A percentile compares a stretch with the other conserved stretches of the same genome.
These are phyloP conservation scores for Zaprionus capensis DNA, from an alignment of 1,140 invertebrate species.

Conservation along the genomic window DNA sequence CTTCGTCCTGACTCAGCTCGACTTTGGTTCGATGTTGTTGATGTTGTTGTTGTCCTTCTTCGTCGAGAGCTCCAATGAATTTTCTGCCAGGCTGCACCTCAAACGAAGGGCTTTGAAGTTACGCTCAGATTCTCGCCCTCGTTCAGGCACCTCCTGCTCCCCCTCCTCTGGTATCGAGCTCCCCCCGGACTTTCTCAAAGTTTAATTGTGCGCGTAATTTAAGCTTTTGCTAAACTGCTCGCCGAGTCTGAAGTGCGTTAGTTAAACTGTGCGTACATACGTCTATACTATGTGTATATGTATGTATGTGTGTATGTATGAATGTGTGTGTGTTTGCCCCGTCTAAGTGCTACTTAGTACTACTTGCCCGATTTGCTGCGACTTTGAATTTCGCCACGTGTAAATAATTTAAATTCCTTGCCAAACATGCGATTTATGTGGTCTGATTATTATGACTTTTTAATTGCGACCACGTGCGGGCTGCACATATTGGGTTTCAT, in stretches of 20 bases:
- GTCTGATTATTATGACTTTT: slow-evolving; percentile 57
- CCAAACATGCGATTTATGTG: neutral
- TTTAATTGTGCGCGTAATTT: slow-evolving; percentile 80
- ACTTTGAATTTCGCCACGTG: neutral
- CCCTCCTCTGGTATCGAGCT: neutral
- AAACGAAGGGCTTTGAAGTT: slow-evolving; percentile 79
- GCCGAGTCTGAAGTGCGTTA: slow-evolving; percentile 35
- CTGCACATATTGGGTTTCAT: slow-evolving; percentile 18
- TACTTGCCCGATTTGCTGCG: neutral
- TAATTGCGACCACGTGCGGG: slow-evolving; percentile 43
- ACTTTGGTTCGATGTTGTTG: slow-evolving; percentile 3
- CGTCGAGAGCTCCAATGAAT: slow-evolving; percentile 62
- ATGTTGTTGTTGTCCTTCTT: neutral
- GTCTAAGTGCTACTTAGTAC: slow-evolving; percentile 5
- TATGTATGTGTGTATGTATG: neutral
- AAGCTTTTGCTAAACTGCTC: slow-evolving; percentile 62
- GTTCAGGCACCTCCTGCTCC: slow-evolving; percentile 21
- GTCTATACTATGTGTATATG: neutral
- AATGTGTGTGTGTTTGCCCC: slow-evolving; percentile 15
- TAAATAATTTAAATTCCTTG: slow-evolving; percentile 3
- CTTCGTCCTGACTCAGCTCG: neutral
- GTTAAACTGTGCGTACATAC: slow-evolving; percentile 46
- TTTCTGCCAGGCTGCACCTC: slow-evolving; percentile 79
- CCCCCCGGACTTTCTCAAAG: slow-evolving; percentile 66
- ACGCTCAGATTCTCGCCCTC: slow-evolving; percentile 42